phyloP scores from a whole-genome alignment of 2,888 invertebrate genomes.

The Limnephilus lunatus region DNA sequence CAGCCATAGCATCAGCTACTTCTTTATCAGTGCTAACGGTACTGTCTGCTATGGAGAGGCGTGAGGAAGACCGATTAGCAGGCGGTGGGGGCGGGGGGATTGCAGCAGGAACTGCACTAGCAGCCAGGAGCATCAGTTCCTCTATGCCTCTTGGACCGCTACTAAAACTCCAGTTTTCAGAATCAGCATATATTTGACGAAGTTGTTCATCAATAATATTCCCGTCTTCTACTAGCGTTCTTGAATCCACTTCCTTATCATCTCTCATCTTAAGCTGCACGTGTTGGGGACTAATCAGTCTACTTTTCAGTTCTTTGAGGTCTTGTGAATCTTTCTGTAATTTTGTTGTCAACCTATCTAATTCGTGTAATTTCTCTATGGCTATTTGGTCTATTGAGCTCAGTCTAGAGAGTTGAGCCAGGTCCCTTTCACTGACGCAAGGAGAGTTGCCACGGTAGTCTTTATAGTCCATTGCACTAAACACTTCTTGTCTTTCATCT shows the following conservation, averaged over 20 bases:
- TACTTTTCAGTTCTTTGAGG: slow-evolving; percentile 85
- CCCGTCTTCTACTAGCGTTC: slow-evolving; percentile 80
- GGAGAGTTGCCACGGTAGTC: slow-evolving; percentile 86
- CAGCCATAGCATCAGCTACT: slow-evolving; percentile 78
- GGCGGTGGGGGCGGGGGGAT: slow-evolving; percentile 73
- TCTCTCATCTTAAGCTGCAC: slow-evolving; percentile 70
- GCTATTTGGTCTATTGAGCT: slow-evolving; percentile 88
- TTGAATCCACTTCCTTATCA: slow-evolving; percentile 79
- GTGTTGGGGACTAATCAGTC: slow-evolving; percentile 82
- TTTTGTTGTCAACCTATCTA: slow-evolving; percentile 86
- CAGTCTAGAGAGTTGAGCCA: slow-evolving; percentile 85
- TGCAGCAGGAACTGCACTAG: slow-evolving; percentile 68
- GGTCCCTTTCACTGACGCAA: slow-evolving; percentile 86
- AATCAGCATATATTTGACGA: slow-evolving; percentile 82
- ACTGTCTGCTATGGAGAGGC: slow-evolving; percentile 81
- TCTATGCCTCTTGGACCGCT: slow-evolving; percentile 81
- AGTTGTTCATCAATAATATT: slow-evolving; percentile 84
- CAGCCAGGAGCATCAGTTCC: slow-evolving; percentile 77
- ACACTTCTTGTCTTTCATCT: slow-evolving; percentile 81
- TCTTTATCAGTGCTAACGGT: slow-evolving; percentile 80
- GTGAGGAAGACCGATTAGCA: slow-evolving; percentile 79
- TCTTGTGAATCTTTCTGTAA: slow-evolving; percentile 88
- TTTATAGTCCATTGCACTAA: slow-evolving; percentile 87
- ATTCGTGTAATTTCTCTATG: slow-evolving; percentile 87
- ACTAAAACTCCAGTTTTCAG: slow-evolving; percentile 83